Evolutionary conservation across 2,797 vertebrate genomes (phyloP).

Genomic region (Anguilla megastoma): DNA sequence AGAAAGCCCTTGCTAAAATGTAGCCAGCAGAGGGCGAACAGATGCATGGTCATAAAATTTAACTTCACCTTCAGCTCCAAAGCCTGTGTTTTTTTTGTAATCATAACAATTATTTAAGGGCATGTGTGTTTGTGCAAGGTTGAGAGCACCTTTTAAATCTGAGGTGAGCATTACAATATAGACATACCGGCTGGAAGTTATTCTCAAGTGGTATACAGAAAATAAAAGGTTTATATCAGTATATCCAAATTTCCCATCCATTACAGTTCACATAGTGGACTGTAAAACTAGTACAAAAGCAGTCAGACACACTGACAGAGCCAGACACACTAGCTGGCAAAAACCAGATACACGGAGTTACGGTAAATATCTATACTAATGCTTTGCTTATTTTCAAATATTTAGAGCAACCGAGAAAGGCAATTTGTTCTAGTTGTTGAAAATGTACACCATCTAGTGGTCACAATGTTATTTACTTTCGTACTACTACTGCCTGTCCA

Average conservation of each 20-base stretch:
- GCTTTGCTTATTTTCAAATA: slow-evolving; percentile 9
- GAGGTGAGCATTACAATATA: neutral
- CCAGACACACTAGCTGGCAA: neutral
- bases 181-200: neutral
- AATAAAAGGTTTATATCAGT: neutral
- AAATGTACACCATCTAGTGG: slow-evolving; percentile 32
- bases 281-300: neutral
- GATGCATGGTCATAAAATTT: neutral
- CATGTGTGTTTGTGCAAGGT: neutral
- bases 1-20: slow-evolving; percentile 4
- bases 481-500: neutral
- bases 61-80: neutral
- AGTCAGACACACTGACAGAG: neutral
- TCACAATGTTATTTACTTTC: neutral
- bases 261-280: neutral
- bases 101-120: neutral
- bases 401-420: too few relatives aligned
- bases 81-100: neutral
- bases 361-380: neutral
- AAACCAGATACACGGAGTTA: neutral
- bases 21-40: slow-evolving; percentile 1
- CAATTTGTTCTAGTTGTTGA: neutral
- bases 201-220: neutral
- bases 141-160: neutral
- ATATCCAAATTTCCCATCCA: neutral